phyloP scores from a whole-genome alignment of 2,113 vertebrate genomes.

The Melanerpes formicivorus region DNA sequence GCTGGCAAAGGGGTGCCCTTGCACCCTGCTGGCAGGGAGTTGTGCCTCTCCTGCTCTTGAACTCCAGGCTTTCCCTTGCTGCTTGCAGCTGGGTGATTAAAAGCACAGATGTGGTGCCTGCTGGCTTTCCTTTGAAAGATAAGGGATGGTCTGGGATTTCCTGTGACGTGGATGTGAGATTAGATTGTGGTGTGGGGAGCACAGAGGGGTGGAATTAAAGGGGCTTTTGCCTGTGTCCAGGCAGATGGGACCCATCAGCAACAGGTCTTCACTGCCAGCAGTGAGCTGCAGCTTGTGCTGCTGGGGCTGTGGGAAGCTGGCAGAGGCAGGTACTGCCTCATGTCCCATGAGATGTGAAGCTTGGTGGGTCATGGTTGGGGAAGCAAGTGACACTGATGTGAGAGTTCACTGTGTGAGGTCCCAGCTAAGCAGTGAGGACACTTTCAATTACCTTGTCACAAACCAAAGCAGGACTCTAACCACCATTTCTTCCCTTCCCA shows the following conservation, averaged over 20 bases:
- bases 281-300: neutral
- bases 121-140: constrained; percentile 49
- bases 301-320: neutral
- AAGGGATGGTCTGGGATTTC: constrained; percentile 48
- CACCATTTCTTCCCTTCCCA: neutral
- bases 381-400: neutral
- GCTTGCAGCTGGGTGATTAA: constrained; percentile 10
- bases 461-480: neutral
- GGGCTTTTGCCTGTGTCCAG: neutral
- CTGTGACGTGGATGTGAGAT: constrained; percentile 66
- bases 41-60: constrained; percentile 37
- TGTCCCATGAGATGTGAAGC: neutral
- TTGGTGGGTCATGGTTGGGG: neutral
- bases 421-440: neutral
- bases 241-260: constrained; percentile 16
- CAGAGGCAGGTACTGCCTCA: neutral
- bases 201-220: neutral
- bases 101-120: neutral
- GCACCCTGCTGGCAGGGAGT: neutral
- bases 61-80: constrained; percentile 22
- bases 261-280: neutral
- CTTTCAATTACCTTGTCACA: neutral
- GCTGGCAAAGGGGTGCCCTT: neutral
- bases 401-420: neutral
- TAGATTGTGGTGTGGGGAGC: constrained; percentile 22